Base-by-base conservation (phyloP, 2,113 vertebrate genomes). In the Gobio gobio region DNA sequence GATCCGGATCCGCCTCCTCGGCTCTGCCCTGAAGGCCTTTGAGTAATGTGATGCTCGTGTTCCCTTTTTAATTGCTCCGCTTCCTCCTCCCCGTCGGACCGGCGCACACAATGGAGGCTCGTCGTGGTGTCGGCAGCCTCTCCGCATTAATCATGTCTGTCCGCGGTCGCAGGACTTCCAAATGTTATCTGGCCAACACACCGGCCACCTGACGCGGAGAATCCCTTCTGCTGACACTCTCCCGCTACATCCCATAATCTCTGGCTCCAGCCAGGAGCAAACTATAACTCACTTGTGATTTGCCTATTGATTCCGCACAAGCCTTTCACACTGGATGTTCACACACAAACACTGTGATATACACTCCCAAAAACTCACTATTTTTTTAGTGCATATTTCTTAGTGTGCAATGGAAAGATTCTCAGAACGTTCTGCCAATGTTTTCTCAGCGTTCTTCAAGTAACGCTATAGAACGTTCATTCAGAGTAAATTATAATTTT, bases 81-180 rank as follows among this genome's bases (percentile, higher is more conserved):
- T 47, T 87, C 83, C 90, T 88, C 90, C 94, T 88, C 90, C 90
- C 87, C 66, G 89, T 78, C 74, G 89, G 91, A 83, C 79, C 33
- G 20, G 72, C 58, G 74, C 74, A 86, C 78, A 89, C 87, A 89
- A 89, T 85, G 87, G 83, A 78, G 83, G 58, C 78, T 74, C 78
- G 83, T 70, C 82, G 85, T 84, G 85, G 75, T 86, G 84, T 36
- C 45, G 49, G 10, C 84, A 61, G 47, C 85, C 81, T 87, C 86
- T 88, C 84, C 75, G 83, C 85, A 93, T 91, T 91, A 93, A 94
- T 94, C 83, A 87, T 89, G 78, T 80, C 64, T 90, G 91, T 93
- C 92, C 86, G 58, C 45, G 58, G 56, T 87, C 90, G 91, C 85
- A 66, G 87, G 89, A 88, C 83, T 88, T 88, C 85, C 84, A 87